Evolutionary conservation across 2,888 invertebrate species (phyloP), one percentile per base, ranked within the genome.

Genomic region (Melieria picta): DNA sequence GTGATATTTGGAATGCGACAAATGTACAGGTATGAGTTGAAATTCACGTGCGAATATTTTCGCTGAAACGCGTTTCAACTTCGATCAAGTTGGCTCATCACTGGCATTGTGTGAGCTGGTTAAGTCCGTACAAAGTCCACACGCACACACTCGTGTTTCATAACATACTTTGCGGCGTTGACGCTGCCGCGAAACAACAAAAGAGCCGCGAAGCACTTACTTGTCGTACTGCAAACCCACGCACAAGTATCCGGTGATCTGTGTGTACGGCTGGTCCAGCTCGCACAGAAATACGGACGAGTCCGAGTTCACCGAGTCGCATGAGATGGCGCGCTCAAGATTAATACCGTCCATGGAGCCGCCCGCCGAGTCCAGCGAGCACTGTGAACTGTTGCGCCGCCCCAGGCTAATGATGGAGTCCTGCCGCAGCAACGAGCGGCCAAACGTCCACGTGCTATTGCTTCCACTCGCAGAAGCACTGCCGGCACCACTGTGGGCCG

Each of bases 281-380:
- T 93, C 92, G 64, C 90, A 91, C 45, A 93, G 88, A 42, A 90
- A 89, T 1, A 93, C 91, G 1, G 93, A 93, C 0, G 93, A 93
- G 79, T 94, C 94, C 1, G 94, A 94, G 79, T 91, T 93, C 43
- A 94, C 92, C 64, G 93, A 94, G 80, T 94, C 94, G 82, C 93
- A 94, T 43, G 93, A 93, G 78, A 93, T 89, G 0, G 93, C 94
- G 73, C 93, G 79, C 71, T 86, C 85, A 73, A 87, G 74, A 48
- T 83, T 81, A 30, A 83, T 80, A 71, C 82, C 81, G 65, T 87
- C 86, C 75, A 83, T 65, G 0, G 86, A 86, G 4, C 83, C 78
- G 13, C 77, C 77, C 5, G 77, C 76, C 45, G 81, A 79, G 62
- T 83, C 84, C 68, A 86, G 73, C 0, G 87, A 86, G 9, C 76